Evolutionary conservation across 2,888 invertebrate species (phyloP).

Genomic region (Leptopilina drosophilae): DNA sequence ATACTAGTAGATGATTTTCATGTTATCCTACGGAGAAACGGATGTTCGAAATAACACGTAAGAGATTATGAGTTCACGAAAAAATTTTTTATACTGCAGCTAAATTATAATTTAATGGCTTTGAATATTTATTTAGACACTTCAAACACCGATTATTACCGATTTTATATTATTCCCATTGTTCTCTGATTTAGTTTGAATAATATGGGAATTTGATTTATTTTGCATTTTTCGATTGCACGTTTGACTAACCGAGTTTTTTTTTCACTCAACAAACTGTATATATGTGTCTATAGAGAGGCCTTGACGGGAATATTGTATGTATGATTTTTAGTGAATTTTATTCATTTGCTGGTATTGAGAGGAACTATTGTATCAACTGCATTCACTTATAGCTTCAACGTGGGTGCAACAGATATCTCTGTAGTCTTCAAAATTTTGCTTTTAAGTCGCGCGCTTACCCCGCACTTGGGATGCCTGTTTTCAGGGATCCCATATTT

Average conservation of each 20-base stretch:
- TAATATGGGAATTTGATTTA: neutral
- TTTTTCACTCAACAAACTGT: neutral
- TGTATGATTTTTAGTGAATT: neutral
- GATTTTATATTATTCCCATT: slow-evolving; percentile 32
- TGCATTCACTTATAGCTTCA: neutral
- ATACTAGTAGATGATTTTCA: slow-evolving; percentile 58
- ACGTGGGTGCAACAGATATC: neutral
- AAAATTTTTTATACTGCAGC: too few species aligned
- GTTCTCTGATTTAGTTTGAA: neutral
- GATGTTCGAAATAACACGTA: slow-evolving; percentile 66
- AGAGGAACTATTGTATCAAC: neutral
- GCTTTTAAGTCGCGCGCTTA: neutral
- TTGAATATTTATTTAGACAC: too few species aligned
- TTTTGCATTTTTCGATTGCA: slow-evolving; percentile 40
- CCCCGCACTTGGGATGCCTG: too few species aligned
- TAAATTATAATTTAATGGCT: neutral
- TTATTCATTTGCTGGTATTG: neutral
- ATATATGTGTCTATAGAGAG: neutral
- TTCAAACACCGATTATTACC: slow-evolving; percentile 2
- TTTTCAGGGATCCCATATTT: too few species aligned
- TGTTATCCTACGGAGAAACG: slow-evolving; percentile 54
- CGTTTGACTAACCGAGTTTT: slow-evolving; percentile 58
- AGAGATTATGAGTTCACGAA: slow-evolving; percentile 53
- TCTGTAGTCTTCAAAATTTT: neutral
- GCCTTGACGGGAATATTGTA: slow-evolving; percentile 14